Evolutionary conservation across 2,797 vertebrate species (phyloP).

Genomic region (Catharus ustulatus): DNA sequence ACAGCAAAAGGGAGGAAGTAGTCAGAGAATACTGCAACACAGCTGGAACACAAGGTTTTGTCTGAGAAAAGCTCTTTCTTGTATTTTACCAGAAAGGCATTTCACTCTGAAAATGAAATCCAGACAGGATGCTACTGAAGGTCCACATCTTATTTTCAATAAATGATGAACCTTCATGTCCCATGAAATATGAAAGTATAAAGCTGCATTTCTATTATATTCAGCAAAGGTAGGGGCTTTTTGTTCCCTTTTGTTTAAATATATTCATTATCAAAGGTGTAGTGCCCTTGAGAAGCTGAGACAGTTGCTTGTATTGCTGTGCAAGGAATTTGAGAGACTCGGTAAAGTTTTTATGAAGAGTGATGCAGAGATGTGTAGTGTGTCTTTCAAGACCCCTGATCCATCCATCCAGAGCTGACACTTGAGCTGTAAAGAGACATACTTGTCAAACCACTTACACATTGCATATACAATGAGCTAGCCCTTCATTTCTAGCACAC

Average conservation of each 20-base stretch:
- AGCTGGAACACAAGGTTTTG: background rate
- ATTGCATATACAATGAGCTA: conserved; percentile 47
- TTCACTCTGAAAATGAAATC: conserved; percentile 47
- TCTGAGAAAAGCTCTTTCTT: conserved; percentile 28
- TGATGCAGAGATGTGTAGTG: conserved; percentile 10
- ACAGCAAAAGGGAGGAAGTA: background rate
- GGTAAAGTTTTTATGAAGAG: conserved; percentile 45
- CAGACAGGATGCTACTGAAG: conserved; percentile 35
- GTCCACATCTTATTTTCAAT: conserved; percentile 66
- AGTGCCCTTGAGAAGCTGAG: conserved; percentile 69
- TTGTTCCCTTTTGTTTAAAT: conserved; percentile 38
- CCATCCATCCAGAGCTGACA: conserved; percentile 51
- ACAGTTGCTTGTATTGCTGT: conserved; percentile 45
- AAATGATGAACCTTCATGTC: conserved; percentile 64
- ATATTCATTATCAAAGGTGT: conserved; percentile 68
- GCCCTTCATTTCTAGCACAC: conserved; percentile 34
- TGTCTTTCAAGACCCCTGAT: conserved; percentile 51
- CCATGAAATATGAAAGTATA: conserved; percentile 58
- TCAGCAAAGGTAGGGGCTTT: background rate
- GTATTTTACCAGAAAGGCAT: conserved; percentile 22
- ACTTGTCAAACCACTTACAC: conserved; percentile 53
- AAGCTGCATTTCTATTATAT: conserved; percentile 49
- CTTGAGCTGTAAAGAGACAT: conserved; percentile 37
- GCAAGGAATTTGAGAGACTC: conserved; percentile 64
- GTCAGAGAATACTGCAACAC: conserved; percentile 6